Evolutionary conservation across 2,113 vertebrate species (phyloP).

Genomic region (Scolopax mira): DNA sequence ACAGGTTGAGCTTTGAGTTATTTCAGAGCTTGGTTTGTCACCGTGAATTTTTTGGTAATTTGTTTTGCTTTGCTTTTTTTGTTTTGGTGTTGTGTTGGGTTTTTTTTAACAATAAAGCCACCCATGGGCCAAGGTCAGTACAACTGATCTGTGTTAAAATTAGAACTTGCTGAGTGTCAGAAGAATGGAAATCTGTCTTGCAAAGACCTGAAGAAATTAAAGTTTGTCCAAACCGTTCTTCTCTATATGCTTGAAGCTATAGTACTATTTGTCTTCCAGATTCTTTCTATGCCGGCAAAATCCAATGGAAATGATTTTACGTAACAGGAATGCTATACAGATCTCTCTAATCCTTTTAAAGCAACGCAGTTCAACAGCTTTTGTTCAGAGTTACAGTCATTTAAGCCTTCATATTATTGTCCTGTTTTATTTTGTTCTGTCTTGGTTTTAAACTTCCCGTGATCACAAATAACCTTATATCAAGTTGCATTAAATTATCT

Average conservation of each 20-base stretch:
- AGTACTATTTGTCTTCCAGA: neutral
- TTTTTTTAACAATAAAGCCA: neutral
- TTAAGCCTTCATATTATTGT: neutral
- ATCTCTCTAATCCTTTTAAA: neutral
- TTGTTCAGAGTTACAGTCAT: neutral
- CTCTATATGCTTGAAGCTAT: neutral
- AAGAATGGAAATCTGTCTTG: neutral
- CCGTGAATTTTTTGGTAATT: neutral
- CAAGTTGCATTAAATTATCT: neutral
- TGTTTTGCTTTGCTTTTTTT: neutral
- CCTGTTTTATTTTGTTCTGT: neutral
- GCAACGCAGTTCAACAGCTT: neutral
- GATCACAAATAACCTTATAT: neutral
- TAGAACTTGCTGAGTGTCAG: neutral
- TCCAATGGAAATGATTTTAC: neutral
- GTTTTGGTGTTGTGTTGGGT: neutral
- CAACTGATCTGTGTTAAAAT: neutral
- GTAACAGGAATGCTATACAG: neutral
- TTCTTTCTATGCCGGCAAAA: neutral
- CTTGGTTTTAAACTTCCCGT: neutral
- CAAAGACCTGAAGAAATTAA: neutral
- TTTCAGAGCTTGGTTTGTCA: neutral
- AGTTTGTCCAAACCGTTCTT: neutral
- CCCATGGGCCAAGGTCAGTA: neutral
- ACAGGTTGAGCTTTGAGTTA: neutral